Evolutionary conservation across 1,140 invertebrate species (phyloP).

Genomic region (Rhagoletis pomonella): DNA sequence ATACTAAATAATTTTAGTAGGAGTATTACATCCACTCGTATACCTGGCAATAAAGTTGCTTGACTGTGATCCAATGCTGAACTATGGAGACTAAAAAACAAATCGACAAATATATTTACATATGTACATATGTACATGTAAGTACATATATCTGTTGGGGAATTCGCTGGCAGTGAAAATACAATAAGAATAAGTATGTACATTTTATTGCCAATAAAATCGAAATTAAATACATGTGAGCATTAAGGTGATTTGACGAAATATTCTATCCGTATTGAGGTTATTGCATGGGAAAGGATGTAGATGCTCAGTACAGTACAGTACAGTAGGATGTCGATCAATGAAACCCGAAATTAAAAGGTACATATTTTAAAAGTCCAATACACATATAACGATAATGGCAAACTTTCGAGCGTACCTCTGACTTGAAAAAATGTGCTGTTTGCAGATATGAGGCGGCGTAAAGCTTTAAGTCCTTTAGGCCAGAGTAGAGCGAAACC

Average conservation of each 20-base stretch:
- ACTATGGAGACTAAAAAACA: background rate
- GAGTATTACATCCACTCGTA: conserved; percentile 21
- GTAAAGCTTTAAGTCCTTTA: no score
- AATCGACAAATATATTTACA: background rate
- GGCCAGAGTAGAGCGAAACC: no score
- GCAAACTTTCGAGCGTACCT: no score
- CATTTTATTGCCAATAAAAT: conserved; percentile 21
- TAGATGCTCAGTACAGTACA: no score
- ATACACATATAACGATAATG: no score
- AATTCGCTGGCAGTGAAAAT: background rate
- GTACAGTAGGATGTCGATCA: background rate
- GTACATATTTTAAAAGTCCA: background rate
- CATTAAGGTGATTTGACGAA: conserved; percentile 21
- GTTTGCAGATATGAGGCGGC: no score
- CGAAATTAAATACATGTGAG: conserved; percentile 8
- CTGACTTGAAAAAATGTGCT: no score
- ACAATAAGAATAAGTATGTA: background rate
- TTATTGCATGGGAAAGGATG: conserved; percentile 24
- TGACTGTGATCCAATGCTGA: conserved; percentile 32
- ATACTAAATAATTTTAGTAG: background rate
- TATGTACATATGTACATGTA: background rate
- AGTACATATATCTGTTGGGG: background rate
- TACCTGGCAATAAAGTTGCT: background rate
- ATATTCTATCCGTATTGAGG: background rate
- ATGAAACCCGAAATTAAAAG: background rate